Evolutionary conservation across 2,888 invertebrate species (phyloP).

Genomic region (Caenorhabditis macrosperma): DNA sequence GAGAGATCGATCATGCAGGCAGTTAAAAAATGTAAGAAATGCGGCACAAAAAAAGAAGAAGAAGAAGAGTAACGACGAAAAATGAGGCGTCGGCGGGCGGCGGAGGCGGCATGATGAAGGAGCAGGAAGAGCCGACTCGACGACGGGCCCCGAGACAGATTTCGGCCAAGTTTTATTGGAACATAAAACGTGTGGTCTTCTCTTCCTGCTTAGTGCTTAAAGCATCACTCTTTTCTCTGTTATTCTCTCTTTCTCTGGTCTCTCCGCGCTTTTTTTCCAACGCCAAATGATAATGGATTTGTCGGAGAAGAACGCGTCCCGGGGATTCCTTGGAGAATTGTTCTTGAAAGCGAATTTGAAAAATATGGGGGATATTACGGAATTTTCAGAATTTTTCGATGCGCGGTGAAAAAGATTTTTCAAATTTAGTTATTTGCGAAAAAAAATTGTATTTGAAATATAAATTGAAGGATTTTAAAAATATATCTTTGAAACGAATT

Average conservation of each 20-base stretch:
- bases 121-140: constrained; percentile 18
- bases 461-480: too few species aligned
- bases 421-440: too few species aligned
- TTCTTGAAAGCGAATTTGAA: neutral
- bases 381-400: too few species aligned
- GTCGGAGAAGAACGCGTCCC: neutral
- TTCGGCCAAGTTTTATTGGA: constrained; percentile 52
- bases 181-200: constrained; percentile 53
- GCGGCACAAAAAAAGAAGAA: constrained; percentile 3
- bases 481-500: too few species aligned
- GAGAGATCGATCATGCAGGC: neutral
- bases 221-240: neutral
- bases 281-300: neutral
- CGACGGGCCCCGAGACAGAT: constrained; percentile 9
- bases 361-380: neutral
- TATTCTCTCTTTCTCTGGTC: neutral
- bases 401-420: too few species aligned
- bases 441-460: too few species aligned
- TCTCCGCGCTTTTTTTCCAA: neutral
- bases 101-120: constrained; percentile 11
- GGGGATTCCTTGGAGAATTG: neutral
- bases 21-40: constrained; percentile 27
- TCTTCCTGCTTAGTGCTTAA: constrained; percentile 7
- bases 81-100: neutral
- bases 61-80: constrained; percentile 16